These are phyloP conservation scores for Chironomus tentans DNA, from an alignment of 2,888 invertebrate genomes.

Conservation along the genomic window DNA sequence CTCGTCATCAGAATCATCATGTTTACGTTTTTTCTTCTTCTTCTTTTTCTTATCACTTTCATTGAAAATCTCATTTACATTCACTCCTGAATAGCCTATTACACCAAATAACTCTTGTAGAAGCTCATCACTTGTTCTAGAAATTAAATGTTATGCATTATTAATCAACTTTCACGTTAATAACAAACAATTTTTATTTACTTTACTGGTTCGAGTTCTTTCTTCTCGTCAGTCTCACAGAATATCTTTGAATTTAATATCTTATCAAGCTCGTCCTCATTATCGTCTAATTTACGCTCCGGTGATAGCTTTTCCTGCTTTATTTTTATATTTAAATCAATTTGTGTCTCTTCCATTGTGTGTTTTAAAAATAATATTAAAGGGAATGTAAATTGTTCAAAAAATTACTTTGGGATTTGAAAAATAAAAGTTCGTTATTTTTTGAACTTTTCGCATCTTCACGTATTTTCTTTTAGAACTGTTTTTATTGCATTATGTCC, in stretches of 20 bases:
- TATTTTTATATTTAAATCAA: slow-evolving; percentile 3
- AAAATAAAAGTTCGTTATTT: too few species aligned
- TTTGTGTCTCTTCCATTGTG: neutral
- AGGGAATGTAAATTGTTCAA: too few species aligned
- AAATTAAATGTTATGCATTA: neutral
- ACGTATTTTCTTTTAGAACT: too few species aligned
- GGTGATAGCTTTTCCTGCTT: slow-evolving; percentile 22
- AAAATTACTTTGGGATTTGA: too few species aligned
- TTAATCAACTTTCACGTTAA: neutral
- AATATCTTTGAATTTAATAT: neutral
- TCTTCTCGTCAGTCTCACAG: slow-evolving; percentile 3
- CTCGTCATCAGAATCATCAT: slow-evolving; percentile 33
- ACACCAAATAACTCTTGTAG: slow-evolving; percentile 71
- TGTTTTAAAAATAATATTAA: neutral
- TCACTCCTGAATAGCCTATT: slow-evolving; percentile 59
- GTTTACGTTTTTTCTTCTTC: slow-evolving; percentile 38
- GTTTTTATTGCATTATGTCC: too few species aligned
- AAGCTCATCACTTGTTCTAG: slow-evolving; percentile 48
- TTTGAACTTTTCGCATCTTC: too few species aligned
- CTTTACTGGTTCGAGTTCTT: slow-evolving; percentile 17
- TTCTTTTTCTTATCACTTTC: slow-evolving; percentile 30
- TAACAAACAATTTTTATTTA: neutral
- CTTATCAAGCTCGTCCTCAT: slow-evolving; percentile 15
- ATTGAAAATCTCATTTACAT: slow-evolving; percentile 51
- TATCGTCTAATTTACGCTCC: neutral